A percentile compares a stretch with the other conserved stretches of the same genome.
Evolutionary conservation across 53 echinoderm and acorn worm species (phyloP).

Genomic region (Echinometra lucunter): DNA sequence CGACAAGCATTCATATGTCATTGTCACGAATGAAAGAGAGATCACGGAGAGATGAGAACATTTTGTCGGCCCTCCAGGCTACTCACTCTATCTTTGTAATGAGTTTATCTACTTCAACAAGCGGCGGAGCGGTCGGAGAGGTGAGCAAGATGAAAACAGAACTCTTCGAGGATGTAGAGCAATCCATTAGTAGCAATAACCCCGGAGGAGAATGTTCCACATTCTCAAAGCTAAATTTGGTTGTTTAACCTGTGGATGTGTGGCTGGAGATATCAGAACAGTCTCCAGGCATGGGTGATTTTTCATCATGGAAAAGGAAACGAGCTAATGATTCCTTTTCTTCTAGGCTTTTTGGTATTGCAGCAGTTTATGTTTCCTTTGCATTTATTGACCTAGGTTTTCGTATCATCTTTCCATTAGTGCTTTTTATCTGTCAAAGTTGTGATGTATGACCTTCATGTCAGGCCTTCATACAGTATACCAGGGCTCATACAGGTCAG

Average conservation of each 20-base stretch:
- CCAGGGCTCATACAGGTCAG: no score
- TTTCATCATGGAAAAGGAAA: neutral
- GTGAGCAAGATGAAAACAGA: neutral
- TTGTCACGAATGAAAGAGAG: neutral
- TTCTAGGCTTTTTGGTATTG: neutral
- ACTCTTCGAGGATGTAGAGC: slow-evolving; percentile 13
- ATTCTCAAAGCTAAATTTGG: slow-evolving; percentile 4
- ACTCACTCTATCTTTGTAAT: slow-evolving; percentile 14
- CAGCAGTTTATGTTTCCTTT: neutral
- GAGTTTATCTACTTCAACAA: slow-evolving; percentile 10
- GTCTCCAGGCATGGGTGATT: neutral
- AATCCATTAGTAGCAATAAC: neutral
- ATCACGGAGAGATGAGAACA: neutral
- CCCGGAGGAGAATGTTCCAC: neutral
- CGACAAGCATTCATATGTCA: neutral
- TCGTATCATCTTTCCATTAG: neutral
- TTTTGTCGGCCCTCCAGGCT: neutral
- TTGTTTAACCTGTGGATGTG: neutral
- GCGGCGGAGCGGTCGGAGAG: neutral
- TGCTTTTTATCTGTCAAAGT: neutral
- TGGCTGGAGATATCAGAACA: neutral
- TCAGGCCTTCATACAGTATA: no score
- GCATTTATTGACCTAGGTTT: neutral
- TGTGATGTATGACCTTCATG: neutral
- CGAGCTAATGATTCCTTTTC: neutral